Conservation (phyloP, 2,888 invertebrate species). For the Agriopis leucophaearia region DNA sequence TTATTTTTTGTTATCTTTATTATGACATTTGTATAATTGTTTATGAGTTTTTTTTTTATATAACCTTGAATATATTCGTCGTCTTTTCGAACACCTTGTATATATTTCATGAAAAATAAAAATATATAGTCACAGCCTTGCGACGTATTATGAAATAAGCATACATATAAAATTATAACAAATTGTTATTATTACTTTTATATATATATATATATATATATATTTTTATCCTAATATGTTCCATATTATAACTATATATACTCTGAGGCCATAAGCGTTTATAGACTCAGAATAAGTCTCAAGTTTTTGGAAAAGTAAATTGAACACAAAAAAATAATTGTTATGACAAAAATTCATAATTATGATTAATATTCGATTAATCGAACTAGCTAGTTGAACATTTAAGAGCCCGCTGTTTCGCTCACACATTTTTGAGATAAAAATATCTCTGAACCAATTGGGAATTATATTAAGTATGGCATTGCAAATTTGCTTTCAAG, state of each 20-base stretch:
- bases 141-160: slow-evolving; percentile 3
- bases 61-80: too few relatives aligned
- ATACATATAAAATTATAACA: slow-evolving; percentile 11
- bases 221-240: background rate
- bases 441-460: too few relatives aligned
- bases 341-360: background rate
- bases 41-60: too few relatives aligned
- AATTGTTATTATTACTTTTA: background rate
- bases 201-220: background rate
- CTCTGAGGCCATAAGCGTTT: slow-evolving; percentile 7
- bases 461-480: too few relatives aligned
- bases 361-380: background rate
- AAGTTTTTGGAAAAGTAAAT: background rate
- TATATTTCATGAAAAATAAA: background rate
- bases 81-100: too few relatives aligned
- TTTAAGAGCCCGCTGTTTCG: background rate
- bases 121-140: slow-evolving; percentile 13
- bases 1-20: too few relatives aligned
- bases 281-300: background rate
- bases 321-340: too few relatives aligned
- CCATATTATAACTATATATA: background rate
- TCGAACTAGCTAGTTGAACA: background rate
- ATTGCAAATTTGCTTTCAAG: too few relatives aligned
- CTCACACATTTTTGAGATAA: too few relatives aligned
- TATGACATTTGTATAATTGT: too few relatives aligned